Evolutionary conservation across 1,140 invertebrate genomes (phyloP).

Genomic region (Danaus melanippus): DNA sequence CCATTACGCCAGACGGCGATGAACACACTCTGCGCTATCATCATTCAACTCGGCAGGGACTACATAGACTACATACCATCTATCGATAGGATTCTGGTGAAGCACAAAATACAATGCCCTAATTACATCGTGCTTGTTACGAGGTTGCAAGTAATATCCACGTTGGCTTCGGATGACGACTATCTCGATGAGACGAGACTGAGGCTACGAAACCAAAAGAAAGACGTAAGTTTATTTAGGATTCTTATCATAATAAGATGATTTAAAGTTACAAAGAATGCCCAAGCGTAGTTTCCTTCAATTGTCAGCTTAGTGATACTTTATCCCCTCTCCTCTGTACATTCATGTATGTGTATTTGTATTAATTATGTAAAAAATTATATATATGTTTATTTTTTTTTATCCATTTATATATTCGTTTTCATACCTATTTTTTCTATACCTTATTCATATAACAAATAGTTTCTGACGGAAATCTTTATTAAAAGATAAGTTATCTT

Average conservation of each 20-base stretch:
- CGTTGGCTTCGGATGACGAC: constrained; percentile 80
- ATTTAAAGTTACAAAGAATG: no score
- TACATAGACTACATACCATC: constrained; percentile 94
- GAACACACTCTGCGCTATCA: constrained; percentile 91
- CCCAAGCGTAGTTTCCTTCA: no score
- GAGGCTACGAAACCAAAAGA: constrained; percentile 56
- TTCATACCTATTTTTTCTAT: no score
- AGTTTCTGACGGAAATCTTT: no score
- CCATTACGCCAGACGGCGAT: constrained; percentile 86
- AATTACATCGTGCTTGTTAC: constrained; percentile 85
- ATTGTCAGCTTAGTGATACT: no score
- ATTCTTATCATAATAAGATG: no score
- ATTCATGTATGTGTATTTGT: no score
- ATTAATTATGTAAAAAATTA: no score
- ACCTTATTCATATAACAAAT: no score
- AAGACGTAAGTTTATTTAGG: constrained; percentile 44
- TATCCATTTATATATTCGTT: no score
- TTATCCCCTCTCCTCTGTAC: no score
- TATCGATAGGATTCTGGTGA: constrained; percentile 86
- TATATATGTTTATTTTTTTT: no score
- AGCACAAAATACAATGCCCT: constrained; percentile 86
- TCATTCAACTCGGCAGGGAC: constrained; percentile 90
- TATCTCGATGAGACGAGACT: constrained; percentile 71
- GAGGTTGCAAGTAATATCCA: constrained; percentile 81
- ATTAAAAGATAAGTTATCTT: background rate